Conservation (phyloP, 1,140 invertebrate species). For the Nasonia longicornis region DNA sequence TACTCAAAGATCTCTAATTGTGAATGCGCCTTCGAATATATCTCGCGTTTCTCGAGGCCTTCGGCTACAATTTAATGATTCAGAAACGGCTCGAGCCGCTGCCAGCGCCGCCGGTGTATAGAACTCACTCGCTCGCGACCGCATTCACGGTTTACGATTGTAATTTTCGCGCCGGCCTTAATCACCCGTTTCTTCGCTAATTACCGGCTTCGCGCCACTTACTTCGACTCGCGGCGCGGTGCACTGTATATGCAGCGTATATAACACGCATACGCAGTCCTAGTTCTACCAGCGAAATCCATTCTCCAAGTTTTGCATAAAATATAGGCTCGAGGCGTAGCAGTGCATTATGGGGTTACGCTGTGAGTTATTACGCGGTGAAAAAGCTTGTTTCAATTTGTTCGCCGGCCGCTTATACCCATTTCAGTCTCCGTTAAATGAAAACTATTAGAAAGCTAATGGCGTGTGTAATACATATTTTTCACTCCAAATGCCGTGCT, state of each 20-base stretch:
- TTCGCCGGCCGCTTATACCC: not conserved
- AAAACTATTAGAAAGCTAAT: not conserved
- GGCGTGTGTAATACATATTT: not conserved
- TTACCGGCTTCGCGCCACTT: not conserved
- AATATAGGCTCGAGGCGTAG: not conserved
- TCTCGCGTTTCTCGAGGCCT: slow-evolving; percentile 18
- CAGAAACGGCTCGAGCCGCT: not conserved
- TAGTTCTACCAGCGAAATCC: not conserved
- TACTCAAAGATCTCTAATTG: slow-evolving; percentile 22
- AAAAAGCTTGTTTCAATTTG: slow-evolving; percentile 1
- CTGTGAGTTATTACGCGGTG: not conserved
- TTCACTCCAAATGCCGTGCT: not conserved
- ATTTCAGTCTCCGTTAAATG: not conserved
- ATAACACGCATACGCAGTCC: not conserved
- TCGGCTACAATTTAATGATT: slow-evolving; percentile 34
- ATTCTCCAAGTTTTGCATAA: not conserved
- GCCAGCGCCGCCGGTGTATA: not conserved
- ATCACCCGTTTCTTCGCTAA: slow-evolving; percentile 23
- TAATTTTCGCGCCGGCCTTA: slow-evolving; percentile 31
- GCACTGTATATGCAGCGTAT: not conserved
- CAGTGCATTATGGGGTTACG: not conserved
- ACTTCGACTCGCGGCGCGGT: too few species aligned
- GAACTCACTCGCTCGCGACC: not conserved
- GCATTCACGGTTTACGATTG: slow-evolving; percentile 29
- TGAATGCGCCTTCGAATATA: slow-evolving; percentile 26